Conservation (phyloP, 1,140 invertebrate species). For the Ceratoteleas bidentatus region DNA sequence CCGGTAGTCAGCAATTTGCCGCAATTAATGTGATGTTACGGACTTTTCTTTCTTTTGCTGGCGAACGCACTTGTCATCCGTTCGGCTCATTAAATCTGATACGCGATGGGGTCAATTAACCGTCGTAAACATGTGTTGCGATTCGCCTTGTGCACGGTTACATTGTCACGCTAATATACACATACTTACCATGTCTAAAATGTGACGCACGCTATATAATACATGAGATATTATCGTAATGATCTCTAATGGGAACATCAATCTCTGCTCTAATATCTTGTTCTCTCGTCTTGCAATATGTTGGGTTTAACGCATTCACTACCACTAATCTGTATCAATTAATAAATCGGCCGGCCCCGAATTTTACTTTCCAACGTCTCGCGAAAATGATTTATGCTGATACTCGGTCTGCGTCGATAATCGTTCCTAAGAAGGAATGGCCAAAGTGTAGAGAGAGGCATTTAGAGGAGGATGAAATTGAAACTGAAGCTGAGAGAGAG, state of each 20-base stretch:
- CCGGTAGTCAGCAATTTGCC: neutral
- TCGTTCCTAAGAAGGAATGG: neutral
- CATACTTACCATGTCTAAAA: conserved; percentile 43
- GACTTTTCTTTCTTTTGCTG: neutral
- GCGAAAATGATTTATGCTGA: neutral
- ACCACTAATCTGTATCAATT: conserved; percentile 24
- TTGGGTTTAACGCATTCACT: conserved; percentile 15
- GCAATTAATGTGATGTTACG: neutral
- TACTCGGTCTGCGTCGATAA: neutral
- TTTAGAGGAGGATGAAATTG: neutral
- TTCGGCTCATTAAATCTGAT: conserved; percentile 23
- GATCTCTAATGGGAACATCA: conserved; percentile 59
- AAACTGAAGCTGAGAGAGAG: too few relatives aligned
- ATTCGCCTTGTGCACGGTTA: conserved; percentile 38
- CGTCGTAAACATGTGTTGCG: conserved; percentile 45
- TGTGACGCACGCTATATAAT: conserved; percentile 42
- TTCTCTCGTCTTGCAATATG: conserved; percentile 48
- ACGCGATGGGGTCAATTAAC: conserved; percentile 33
- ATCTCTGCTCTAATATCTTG: conserved; percentile 59
- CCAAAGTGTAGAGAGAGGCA: too few relatives aligned
- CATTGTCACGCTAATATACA: conserved; percentile 39
- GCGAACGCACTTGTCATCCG: conserved; percentile 3
- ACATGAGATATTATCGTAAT: conserved; percentile 62
- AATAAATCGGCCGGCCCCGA: neutral
- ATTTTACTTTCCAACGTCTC: neutral